These are phyloP conservation scores for Drosophila asahinai DNA, from an alignment of 1,140 invertebrate species.

Conservation along the genomic window DNA sequence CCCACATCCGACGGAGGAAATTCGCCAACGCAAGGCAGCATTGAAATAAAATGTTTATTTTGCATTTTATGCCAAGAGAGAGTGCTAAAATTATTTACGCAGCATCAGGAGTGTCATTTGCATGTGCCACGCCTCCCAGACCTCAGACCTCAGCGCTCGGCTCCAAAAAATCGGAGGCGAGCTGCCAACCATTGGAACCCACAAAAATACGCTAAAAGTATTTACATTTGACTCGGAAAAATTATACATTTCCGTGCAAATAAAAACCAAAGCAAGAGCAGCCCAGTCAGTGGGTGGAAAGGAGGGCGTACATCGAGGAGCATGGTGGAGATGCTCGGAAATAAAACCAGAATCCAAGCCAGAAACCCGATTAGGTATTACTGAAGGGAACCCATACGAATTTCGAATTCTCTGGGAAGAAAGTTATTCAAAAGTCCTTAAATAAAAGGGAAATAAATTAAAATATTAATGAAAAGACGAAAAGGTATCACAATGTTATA, in stretches of 20 bases:
- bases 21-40: constrained; percentile 23
- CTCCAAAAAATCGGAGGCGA: constrained; percentile 9
- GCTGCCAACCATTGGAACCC: constrained; percentile 63
- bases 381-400: constrained; percentile 21
- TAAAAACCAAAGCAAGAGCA: constrained; percentile 59
- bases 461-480: no score
- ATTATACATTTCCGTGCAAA: constrained; percentile 84
- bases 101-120: constrained; percentile 82
- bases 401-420: constrained; percentile 46
- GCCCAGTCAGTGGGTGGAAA: constrained; percentile 1
- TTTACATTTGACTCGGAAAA: constrained; percentile 82
- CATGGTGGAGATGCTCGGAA: constrained; percentile 32
- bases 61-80: constrained; percentile 77
- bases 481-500: no score
- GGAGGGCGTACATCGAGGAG: constrained; percentile 15
- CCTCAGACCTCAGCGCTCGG: neutral
- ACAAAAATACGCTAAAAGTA: constrained; percentile 83
- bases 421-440: neutral
- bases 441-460: neutral
- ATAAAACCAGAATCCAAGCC: constrained; percentile 55
- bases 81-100: constrained; percentile 82
- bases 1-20: constrained; percentile 54
- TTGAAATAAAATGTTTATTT: constrained; percentile 82
- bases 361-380: constrained; percentile 33
- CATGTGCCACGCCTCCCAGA: constrained; percentile 67